A percentile compares a stretch with the other conserved stretches of the same genome.
Evolutionary conservation across 2,113 vertebrate species (phyloP).

Genomic region (Gallinago media): DNA sequence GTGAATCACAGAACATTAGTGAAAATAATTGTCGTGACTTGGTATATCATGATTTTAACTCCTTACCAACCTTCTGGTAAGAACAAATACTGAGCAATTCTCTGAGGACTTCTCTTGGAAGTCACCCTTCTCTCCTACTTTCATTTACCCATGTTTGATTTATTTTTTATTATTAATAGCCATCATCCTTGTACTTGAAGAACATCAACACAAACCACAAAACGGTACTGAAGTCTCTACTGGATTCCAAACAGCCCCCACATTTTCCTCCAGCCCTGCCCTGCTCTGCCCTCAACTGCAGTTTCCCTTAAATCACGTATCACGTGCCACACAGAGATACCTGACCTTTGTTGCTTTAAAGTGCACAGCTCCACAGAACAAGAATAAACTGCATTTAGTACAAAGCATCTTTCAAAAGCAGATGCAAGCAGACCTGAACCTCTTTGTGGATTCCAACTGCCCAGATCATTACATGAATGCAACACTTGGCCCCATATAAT

Average conservation of each 20-base stretch:
- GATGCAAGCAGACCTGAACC: neutral
- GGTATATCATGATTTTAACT: neutral
- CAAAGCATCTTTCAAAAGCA: neutral
- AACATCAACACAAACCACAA: neutral
- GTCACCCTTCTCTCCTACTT: neutral
- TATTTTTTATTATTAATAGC: neutral
- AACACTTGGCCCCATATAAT: neutral
- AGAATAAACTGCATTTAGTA: neutral
- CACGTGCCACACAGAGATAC: neutral
- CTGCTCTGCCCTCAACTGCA: neutral
- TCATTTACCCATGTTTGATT: neutral
- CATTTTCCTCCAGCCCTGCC: neutral
- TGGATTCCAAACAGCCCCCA: neutral
- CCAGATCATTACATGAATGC: neutral
- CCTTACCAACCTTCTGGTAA: neutral
- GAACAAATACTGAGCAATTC: neutral
- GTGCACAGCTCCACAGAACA: neutral
- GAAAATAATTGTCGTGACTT: neutral
- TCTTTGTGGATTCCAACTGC: neutral
- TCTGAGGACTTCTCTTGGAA: neutral
- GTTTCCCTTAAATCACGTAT: neutral
- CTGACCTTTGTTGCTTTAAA: neutral
- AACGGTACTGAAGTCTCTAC: neutral
- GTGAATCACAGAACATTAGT: neutral
- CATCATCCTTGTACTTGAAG: neutral